Percentiles rank a stretch among this genome's conserved stretches.
Evolutionary conservation across 1,140 invertebrate species (phyloP).

Genomic region (Sminthurinus signatus): DNA sequence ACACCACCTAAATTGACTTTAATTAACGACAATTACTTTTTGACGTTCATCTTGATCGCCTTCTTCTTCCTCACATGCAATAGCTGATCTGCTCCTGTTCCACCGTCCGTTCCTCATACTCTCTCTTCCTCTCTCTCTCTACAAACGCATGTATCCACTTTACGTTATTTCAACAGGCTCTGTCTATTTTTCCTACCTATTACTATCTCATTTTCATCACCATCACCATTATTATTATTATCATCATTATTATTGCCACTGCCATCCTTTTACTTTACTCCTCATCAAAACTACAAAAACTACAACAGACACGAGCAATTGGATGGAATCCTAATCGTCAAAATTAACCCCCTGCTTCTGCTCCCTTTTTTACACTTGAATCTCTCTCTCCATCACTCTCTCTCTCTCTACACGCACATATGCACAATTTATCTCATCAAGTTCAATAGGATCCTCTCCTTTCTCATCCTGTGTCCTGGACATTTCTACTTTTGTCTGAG

Average conservation of each 20-base stretch:
- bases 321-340: no score
- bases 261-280: neutral
- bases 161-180: neutral
- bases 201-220: neutral
- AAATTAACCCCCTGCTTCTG: slow-evolving; percentile 6
- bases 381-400: slow-evolving; percentile 1
- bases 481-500: neutral
- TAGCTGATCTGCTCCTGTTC: no score
- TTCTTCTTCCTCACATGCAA: slow-evolving; percentile 12
- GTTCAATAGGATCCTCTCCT: no score
- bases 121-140: neutral
- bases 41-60: slow-evolving; percentile 35
- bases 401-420: neutral
- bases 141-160: neutral
- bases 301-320: no score
- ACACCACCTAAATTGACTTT: slow-evolving; percentile 38
- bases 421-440: neutral
- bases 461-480: no score
- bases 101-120: slow-evolving; percentile 9
- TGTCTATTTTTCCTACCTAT: neutral
- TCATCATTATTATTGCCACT: no score
- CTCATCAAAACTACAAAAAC: neutral
- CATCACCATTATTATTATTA: no score
- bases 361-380: no score
- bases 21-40: slow-evolving; percentile 41